A percentile compares a stretch with the other conserved stretches of the same genome.
phyloP scores from a whole-genome alignment of 2,888 invertebrate genomes.

The Zootermopsis nevadensis region DNA sequence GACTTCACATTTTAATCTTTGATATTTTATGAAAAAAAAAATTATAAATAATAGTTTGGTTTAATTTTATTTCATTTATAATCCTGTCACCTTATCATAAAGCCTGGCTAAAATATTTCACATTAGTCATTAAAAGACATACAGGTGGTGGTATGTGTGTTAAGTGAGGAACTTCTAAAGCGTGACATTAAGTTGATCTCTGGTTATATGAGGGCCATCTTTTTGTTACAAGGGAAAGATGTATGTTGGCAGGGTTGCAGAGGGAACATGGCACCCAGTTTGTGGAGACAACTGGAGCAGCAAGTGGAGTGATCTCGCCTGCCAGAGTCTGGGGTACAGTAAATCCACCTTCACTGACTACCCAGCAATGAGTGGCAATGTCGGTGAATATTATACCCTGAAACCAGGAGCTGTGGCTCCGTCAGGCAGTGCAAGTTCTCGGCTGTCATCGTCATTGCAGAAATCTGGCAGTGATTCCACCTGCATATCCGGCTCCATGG shows the following conservation, averaged over 20 bases:
- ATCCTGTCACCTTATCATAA: too few relatives aligned
- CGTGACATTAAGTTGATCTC: too few relatives aligned
- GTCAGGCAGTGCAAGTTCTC: slow-evolving; percentile 9
- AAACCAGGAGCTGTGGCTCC: slow-evolving; percentile 57
- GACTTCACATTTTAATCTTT: too few relatives aligned
- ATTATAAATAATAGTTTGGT: too few relatives aligned
- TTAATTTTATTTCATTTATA: too few relatives aligned
- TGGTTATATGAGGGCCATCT: too few relatives aligned
- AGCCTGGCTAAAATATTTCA: too few relatives aligned
- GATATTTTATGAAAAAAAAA: too few relatives aligned
- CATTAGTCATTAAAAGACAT: too few relatives aligned
- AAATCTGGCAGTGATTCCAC: not conserved
- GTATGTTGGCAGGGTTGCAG: slow-evolving; percentile 50
- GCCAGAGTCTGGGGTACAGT: slow-evolving; percentile 68
- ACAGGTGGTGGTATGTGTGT: too few relatives aligned
- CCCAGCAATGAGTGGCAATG: slow-evolving; percentile 55
- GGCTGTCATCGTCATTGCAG: slow-evolving; percentile 34
- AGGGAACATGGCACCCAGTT: slow-evolving; percentile 63
- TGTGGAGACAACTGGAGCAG: slow-evolving; percentile 69
- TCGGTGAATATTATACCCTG: slow-evolving; percentile 55
- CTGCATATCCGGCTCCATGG: slow-evolving; percentile 60
- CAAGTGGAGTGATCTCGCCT: slow-evolving; percentile 67
- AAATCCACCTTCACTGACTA: slow-evolving; percentile 61
- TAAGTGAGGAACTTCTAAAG: too few relatives aligned
- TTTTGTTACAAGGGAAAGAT: too few relatives aligned